Evolutionary conservation across 2,113 vertebrate species (phyloP).

Genomic region (Cyphomyrus discorhynchus): DNA sequence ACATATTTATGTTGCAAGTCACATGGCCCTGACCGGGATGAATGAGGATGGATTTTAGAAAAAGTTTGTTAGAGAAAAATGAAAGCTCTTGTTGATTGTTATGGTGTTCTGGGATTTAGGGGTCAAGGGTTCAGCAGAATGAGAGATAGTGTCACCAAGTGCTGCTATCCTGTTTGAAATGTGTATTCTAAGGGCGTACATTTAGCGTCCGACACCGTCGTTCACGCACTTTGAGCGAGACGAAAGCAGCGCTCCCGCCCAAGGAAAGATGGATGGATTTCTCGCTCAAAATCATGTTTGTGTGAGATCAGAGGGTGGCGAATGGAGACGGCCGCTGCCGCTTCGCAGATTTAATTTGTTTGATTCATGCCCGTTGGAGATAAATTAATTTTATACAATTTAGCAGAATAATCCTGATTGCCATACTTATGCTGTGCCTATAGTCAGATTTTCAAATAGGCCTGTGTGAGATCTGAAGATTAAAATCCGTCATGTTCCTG

Average conservation of each 20-base stretch:
- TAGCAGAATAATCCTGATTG: not conserved
- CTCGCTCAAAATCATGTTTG: not conserved
- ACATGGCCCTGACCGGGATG: not conserved
- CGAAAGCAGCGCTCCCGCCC: not conserved
- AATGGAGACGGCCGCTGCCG: not conserved
- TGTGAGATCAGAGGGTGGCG: not conserved
- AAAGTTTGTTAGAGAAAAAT: not conserved
- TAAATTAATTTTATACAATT: not conserved
- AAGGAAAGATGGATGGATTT: constrained; percentile 1
- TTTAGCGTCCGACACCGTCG: not conserved
- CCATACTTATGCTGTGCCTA: not conserved
- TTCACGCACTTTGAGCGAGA: not conserved
- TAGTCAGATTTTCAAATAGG: not conserved
- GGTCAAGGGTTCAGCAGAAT: not conserved
- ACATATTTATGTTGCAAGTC: not conserved
- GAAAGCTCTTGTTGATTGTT: not conserved
- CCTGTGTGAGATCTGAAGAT: not conserved
- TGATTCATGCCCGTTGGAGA: not conserved
- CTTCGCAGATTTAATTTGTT: not conserved
- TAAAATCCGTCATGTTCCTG: not conserved
- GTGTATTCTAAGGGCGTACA: not conserved
- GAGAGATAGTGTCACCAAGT: not conserved
- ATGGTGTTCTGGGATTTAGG: not conserved
- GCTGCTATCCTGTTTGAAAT: not conserved
- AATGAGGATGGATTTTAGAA: not conserved